Percentiles rank a stretch among this genome's conserved stretches.
phyloP scores from a whole-genome alignment of 2,797 vertebrate genomes.

The Karalla daura region DNA sequence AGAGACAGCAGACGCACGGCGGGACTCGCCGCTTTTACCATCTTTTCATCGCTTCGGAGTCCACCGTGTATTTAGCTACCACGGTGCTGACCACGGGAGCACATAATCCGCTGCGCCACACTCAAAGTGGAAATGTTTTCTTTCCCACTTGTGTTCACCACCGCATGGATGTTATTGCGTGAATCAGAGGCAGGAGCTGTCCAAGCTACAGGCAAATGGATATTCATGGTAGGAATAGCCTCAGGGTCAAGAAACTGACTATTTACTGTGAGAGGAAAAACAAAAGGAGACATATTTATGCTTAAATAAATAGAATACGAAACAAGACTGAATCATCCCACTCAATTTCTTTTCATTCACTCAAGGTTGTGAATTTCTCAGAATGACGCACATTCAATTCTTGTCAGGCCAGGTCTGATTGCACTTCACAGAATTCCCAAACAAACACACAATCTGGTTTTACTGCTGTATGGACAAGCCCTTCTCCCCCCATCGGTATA shows the following conservation, averaged over 20 bases:
- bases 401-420: neutral
- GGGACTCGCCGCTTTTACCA: slow-evolving; percentile 42
- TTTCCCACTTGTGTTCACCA: slow-evolving; percentile 53
- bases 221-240: slow-evolving; percentile 29
- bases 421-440: slow-evolving; percentile 16
- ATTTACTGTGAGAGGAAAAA: neutral
- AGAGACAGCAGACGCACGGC: slow-evolving; percentile 57
- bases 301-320: neutral
- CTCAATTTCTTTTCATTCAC: neutral
- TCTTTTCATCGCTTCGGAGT: slow-evolving; percentile 54
- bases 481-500: slow-evolving; percentile 31
- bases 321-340: neutral
- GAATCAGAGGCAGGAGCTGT: slow-evolving; percentile 27
- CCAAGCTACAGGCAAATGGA: slow-evolving; percentile 15
- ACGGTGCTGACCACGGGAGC: slow-evolving; percentile 41
- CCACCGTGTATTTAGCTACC: slow-evolving; percentile 59
- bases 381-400: neutral
- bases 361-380: neutral
- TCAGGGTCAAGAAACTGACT: neutral
- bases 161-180: slow-evolving; percentile 26
- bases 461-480: slow-evolving; percentile 19
- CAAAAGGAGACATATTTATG: neutral
- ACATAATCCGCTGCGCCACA: slow-evolving; percentile 42
- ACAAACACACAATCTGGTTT: slow-evolving; percentile 21
- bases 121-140: slow-evolving; percentile 44